Conservation (phyloP, 2,888 invertebrate species). For the Sarcophaga carnaria region DNA sequence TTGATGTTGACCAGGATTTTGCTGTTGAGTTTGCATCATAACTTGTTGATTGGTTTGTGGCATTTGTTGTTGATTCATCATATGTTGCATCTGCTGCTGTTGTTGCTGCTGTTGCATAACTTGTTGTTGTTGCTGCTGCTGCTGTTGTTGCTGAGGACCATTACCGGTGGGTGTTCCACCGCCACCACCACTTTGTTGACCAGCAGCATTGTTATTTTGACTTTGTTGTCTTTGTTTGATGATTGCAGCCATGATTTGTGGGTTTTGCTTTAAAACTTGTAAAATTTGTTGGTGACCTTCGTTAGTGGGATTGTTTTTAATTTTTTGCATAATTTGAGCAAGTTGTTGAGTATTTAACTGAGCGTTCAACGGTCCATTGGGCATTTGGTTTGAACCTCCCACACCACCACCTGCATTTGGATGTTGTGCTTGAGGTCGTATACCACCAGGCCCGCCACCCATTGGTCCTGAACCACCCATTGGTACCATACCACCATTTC, state of each 20-base stretch:
- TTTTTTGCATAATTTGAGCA: constrained; percentile 93
- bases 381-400: constrained; percentile 73
- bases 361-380: constrained; percentile 76
- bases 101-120: constrained; percentile 78
- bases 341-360: constrained; percentile 85
- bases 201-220: constrained; percentile 77
- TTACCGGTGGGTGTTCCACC: constrained; percentile 74
- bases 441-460: constrained; percentile 71
- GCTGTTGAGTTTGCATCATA: constrained; percentile 81
- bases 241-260: constrained; percentile 97
- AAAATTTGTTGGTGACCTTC: constrained; percentile 96
- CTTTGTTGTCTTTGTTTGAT: constrained; percentile 91
- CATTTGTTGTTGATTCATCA: constrained; percentile 79
- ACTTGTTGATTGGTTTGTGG: constrained; percentile 81
- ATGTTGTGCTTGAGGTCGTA: constrained; percentile 82
- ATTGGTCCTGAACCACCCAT: constrained; percentile 73
- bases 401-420: constrained; percentile 73
- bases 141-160: constrained; percentile 77
- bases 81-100: constrained; percentile 83
- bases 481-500: constrained; percentile 73
- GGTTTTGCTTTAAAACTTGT: constrained; percentile 95
- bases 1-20: constrained; percentile 79
- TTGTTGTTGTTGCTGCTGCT: constrained; percentile 73
- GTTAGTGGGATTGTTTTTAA: constrained; percentile 93
- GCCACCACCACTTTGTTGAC: constrained; percentile 72